Conservation (phyloP, 2,113 vertebrate species). For the Diadophis punctatus region DNA sequence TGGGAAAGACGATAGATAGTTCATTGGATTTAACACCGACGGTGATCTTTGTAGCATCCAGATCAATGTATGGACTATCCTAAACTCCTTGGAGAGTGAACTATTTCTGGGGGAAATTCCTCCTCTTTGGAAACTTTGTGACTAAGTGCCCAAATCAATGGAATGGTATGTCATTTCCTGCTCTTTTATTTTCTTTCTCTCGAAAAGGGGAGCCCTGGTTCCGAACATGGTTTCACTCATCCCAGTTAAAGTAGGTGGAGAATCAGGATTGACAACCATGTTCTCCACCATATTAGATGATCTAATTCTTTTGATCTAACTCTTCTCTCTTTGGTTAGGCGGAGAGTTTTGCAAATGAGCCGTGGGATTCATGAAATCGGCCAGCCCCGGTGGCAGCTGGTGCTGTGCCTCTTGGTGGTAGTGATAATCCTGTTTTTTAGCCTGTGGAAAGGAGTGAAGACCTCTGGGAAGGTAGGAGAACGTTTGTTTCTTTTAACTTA, state of each 20-base stretch:
- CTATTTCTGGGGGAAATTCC: not conserved
- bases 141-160: not conserved
- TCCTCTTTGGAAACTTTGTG: not conserved
- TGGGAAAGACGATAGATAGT: not conserved
- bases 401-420: constrained; percentile 85
- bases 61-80: not conserved
- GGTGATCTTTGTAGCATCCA: not conserved
- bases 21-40: not conserved
- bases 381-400: constrained; percentile 86
- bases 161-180: not conserved
- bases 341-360: constrained; percentile 89
- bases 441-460: constrained; percentile 98
- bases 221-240: not conserved
- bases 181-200: not conserved
- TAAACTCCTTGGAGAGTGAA: not conserved
- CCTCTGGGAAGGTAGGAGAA: constrained; percentile 91
- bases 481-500: not conserved
- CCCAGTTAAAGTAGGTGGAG: not conserved
- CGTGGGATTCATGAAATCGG: constrained; percentile 87
- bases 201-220: not conserved
- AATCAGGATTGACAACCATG: rapidly evolving
- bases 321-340: constrained; percentile 66
- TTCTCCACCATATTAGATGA: not conserved
- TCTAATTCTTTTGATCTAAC: not conserved
- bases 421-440: constrained; percentile 93